These are phyloP conservation scores for Chelonoidis abingdonii DNA, from an alignment of 2,113 vertebrate species.

Conservation along the genomic window DNA sequence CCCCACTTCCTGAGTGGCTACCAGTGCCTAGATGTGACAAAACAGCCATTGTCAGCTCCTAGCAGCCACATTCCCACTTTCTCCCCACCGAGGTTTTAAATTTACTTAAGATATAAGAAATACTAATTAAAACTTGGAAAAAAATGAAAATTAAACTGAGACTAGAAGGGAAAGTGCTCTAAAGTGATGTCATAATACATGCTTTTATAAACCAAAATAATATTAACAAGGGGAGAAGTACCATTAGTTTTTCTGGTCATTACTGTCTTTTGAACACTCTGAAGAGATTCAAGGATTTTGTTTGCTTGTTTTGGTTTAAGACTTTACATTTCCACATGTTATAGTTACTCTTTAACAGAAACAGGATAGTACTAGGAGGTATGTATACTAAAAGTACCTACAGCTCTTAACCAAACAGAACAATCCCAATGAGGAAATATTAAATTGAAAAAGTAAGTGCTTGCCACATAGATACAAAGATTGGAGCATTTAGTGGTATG, in stretches of 20 bases:
- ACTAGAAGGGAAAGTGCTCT: not conserved
- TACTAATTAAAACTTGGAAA: not conserved
- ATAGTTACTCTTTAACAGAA: conserved; percentile 70
- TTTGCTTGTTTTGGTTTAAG: conserved; percentile 41
- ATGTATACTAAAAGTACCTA: conserved; percentile 3
- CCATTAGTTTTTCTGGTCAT: conserved; percentile 30
- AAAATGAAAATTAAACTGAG: not conserved
- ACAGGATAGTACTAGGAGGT: conserved; percentile 40
- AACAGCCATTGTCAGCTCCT: conserved; percentile 88
- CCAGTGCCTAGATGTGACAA: conserved; percentile 88
- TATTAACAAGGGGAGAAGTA: not conserved
- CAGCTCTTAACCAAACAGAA: conserved; percentile 62
- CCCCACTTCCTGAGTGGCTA: conserved; percentile 89
- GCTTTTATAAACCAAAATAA: not conserved
- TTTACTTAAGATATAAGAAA: conserved; percentile 75
- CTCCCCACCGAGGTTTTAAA: conserved; percentile 72
- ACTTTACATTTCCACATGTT: conserved; percentile 65
- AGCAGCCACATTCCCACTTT: conserved; percentile 77
- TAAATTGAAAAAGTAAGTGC: conserved; percentile 61
- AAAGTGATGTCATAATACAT: rapidly evolving
- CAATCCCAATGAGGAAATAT: conserved; percentile 71
- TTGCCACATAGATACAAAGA: conserved; percentile 63
- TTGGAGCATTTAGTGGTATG: conserved; percentile 46
- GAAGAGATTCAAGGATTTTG: conserved; percentile 13
- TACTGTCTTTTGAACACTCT: conserved; percentile 11